These are phyloP conservation scores for Drosophila mayri DNA, from an alignment of 1,140 invertebrate genomes.

Conservation along the genomic window DNA sequence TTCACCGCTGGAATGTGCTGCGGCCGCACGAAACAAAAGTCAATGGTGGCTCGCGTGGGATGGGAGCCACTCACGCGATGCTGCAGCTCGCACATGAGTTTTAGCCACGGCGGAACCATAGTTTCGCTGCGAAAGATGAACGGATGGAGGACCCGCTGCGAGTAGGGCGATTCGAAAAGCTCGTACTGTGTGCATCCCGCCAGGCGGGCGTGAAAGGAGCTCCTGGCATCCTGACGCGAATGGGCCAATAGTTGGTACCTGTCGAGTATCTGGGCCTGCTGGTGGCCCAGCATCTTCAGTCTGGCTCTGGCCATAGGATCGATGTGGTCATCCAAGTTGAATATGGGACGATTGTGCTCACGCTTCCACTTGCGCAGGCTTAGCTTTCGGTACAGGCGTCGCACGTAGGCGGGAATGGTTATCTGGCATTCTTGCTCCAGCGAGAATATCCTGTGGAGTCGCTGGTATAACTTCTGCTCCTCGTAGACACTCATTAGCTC, in stretches of 20 bases:
- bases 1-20: slow-evolving; percentile 95
- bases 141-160: slow-evolving; percentile 75
- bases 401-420: slow-evolving; percentile 80
- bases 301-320: slow-evolving; percentile 36
- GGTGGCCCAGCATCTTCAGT: slow-evolving; percentile 52
- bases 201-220: slow-evolving; percentile 69
- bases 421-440: slow-evolving; percentile 50
- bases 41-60: slow-evolving; percentile 87
- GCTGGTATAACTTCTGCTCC: slow-evolving; percentile 86
- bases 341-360: slow-evolving; percentile 86
- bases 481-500: slow-evolving; percentile 87
- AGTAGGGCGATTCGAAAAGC: slow-evolving; percentile 82
- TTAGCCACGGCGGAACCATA: slow-evolving; percentile 77
- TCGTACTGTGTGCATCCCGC: slow-evolving; percentile 66
- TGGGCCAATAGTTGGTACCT: slow-evolving; percentile 80
- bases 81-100: slow-evolving; percentile 77
- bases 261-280: slow-evolving; percentile 83
- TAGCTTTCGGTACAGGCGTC: slow-evolving; percentile 87
- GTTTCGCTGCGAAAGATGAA: slow-evolving; percentile 76
- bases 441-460: slow-evolving; percentile 68
- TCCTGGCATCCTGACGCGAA: slow-evolving; percentile 45
- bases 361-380: slow-evolving; percentile 87
- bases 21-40: slow-evolving; percentile 94
- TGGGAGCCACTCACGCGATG: slow-evolving; percentile 72
- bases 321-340: slow-evolving; percentile 86